phyloP scores from a whole-genome alignment of 2,888 invertebrate genomes.

The Gandaritis pyraliata region DNA sequence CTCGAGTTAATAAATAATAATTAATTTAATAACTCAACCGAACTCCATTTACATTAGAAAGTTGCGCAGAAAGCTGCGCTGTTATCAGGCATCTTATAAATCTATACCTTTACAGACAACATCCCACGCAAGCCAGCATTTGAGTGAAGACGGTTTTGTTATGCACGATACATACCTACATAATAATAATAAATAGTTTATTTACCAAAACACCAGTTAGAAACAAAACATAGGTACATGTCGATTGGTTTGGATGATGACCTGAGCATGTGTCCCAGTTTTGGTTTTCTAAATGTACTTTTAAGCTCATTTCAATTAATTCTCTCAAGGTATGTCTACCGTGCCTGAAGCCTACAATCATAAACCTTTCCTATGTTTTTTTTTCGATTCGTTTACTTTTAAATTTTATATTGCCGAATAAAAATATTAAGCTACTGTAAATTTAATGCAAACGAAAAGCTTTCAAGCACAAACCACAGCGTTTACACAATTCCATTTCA shows the following conservation, averaged over 20 bases:
- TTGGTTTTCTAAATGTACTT: too few species aligned
- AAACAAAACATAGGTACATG: too few species aligned
- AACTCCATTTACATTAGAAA: slow-evolving; percentile 58
- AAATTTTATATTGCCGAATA: not conserved
- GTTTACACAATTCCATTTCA: slow-evolving; percentile 41
- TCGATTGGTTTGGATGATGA: too few species aligned
- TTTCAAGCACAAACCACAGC: slow-evolving; percentile 41
- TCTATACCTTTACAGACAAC: slow-evolving; percentile 27
- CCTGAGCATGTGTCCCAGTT: too few species aligned
- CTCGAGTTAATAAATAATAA: slow-evolving; percentile 44
- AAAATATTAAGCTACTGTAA: slow-evolving; percentile 22
- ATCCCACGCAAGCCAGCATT: slow-evolving; percentile 10
- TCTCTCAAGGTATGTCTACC: too few species aligned
- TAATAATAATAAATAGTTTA: too few species aligned
- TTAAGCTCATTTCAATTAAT: too few species aligned
- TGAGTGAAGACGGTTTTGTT: not conserved
- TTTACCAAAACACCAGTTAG: too few species aligned
- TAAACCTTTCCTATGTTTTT: too few species aligned
- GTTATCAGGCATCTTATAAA: slow-evolving; percentile 36
- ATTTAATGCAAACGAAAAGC: slow-evolving; percentile 37
- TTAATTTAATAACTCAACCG: slow-evolving; percentile 60
- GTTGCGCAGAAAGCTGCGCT: slow-evolving; percentile 41
- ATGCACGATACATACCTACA: too few species aligned
- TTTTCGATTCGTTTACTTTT: not conserved
- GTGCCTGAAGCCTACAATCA: too few species aligned